Evolutionary conservation across 2,113 vertebrate species (phyloP).

Genomic region (Amblyornis subalaris): DNA sequence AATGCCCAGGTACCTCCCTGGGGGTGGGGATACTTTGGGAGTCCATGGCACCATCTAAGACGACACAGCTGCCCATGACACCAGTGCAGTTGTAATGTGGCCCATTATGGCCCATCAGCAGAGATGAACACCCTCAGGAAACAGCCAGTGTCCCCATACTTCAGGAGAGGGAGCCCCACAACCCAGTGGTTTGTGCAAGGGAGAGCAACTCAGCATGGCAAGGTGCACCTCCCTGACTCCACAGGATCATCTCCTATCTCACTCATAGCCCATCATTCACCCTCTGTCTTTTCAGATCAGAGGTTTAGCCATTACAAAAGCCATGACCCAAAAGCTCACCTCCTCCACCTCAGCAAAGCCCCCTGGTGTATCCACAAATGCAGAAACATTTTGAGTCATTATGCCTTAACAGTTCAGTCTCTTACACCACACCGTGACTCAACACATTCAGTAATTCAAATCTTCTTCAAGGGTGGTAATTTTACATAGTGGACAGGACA

Average conservation of each 20-base stretch:
- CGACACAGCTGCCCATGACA: too few species aligned
- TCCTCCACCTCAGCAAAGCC: not conserved
- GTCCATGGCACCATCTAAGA: too few species aligned
- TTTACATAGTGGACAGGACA: not conserved
- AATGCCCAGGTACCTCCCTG: not conserved
- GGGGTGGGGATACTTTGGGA: too few species aligned
- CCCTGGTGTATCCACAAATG: not conserved
- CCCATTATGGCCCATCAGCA: too few species aligned
- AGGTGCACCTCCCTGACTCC: not conserved
- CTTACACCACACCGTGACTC: not conserved
- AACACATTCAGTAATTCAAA: not conserved
- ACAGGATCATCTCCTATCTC: too few species aligned
- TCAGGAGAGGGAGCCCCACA: too few species aligned
- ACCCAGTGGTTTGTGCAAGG: not conserved
- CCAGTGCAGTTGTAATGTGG: too few species aligned
- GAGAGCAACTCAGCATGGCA: not conserved
- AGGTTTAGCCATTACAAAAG: not conserved
- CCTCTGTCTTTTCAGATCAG: not conserved
- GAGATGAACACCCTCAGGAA: too few species aligned
- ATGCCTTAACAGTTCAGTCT: not conserved
- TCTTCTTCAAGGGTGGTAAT: not conserved
- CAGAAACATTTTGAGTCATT: not conserved
- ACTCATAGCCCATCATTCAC: not conserved
- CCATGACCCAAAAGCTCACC: not conserved
- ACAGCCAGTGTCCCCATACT: too few species aligned